Conservation (phyloP, 2,797 vertebrate genomes). For the Bucorvus abyssinicus region DNA sequence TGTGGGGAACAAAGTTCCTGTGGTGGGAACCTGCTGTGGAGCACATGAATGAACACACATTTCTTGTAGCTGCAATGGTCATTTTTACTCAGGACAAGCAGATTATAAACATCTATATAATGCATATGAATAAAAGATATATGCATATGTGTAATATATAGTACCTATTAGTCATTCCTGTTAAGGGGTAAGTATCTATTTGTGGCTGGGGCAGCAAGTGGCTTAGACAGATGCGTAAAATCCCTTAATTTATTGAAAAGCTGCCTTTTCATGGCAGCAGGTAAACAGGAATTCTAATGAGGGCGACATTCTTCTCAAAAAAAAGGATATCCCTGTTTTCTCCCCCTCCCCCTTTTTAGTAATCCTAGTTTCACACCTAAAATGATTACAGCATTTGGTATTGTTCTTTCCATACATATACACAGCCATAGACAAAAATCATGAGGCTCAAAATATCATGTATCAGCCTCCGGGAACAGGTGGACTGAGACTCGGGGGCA, state of each 20-base stretch:
- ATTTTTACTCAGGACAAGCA: not conserved
- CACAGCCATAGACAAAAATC: slow-evolving; percentile 1
- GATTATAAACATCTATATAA: not conserved
- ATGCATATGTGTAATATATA: not conserved
- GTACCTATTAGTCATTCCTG: not conserved
- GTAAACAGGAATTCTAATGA: not conserved
- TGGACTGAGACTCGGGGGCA: slow-evolving; percentile 50
- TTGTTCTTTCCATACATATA: slow-evolving; percentile 24
- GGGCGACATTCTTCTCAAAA: not conserved
- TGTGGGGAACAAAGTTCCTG: not conserved
- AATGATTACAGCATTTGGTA: slow-evolving; percentile 18
- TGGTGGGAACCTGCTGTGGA: not conserved
- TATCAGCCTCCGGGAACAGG: slow-evolving; percentile 65
- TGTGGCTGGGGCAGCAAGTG: slow-evolving; percentile 34
- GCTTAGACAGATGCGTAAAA: not conserved
- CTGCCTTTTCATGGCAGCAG: slow-evolving; percentile 1
- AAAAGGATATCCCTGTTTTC: not conserved
- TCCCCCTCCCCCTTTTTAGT: not conserved
- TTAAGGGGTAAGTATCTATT: not conserved
- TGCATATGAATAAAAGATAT: not conserved
- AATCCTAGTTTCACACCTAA: slow-evolving; percentile 31
- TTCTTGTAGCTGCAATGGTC: not conserved
- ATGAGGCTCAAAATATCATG: slow-evolving; percentile 36
- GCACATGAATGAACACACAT: not conserved
- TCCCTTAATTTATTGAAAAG: slow-evolving; percentile 29